These are phyloP conservation scores for Rhagologus leucostigma DNA, from an alignment of 2,113 vertebrate species.

Conservation along the genomic window DNA sequence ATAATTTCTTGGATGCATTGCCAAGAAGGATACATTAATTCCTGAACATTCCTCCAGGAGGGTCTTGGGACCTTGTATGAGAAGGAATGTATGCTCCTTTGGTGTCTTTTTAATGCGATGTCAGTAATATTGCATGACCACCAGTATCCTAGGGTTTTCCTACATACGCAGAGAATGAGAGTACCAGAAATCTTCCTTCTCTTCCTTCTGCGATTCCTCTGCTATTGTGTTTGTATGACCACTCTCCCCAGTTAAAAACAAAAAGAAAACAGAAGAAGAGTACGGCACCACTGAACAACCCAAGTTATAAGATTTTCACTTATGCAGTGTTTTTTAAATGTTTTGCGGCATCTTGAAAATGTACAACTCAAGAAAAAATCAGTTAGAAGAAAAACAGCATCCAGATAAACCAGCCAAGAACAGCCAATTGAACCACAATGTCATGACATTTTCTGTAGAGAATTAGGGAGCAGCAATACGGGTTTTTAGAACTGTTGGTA, in stretches of 20 bases:
- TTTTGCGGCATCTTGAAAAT: not conserved
- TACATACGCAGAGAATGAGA: not conserved
- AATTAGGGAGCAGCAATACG: not conserved
- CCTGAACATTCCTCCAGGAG: not conserved
- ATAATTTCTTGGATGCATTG: not conserved
- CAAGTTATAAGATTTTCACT: not conserved
- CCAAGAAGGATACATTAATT: not conserved
- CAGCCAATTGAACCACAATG: not conserved
- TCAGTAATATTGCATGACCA: not conserved
- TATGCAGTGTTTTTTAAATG: not conserved
- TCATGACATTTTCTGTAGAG: not conserved
- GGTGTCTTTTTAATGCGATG: not conserved
- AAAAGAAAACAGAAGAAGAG: not conserved
- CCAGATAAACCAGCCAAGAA: not conserved
- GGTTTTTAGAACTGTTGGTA: not conserved
- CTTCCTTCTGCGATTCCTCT: not conserved
- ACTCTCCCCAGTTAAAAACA: not conserved
- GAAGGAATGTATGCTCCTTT: not conserved
- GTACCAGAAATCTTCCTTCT: not conserved
- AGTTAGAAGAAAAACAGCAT: not conserved
- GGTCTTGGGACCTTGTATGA: not conserved
- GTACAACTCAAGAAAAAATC: not conserved
- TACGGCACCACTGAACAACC: not conserved
- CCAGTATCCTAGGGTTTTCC: not conserved
- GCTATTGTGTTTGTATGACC: not conserved